phyloP scores from a whole-genome alignment of 2,113 vertebrate species.

The Sigmodon hispidus region DNA sequence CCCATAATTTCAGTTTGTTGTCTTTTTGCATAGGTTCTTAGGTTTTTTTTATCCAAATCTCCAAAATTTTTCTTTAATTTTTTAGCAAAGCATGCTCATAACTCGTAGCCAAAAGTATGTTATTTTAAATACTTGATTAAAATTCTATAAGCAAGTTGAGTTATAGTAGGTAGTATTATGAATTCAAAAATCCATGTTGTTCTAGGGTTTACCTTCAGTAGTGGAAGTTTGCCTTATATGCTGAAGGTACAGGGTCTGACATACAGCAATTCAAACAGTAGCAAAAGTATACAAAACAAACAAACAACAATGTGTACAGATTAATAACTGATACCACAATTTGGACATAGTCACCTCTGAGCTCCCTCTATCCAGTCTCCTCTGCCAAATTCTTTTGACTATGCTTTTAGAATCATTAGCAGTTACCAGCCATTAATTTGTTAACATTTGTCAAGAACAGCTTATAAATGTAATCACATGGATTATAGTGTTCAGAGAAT shows the following conservation, averaged over 20 bases:
- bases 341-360: background rate
- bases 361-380: fast-evolving
- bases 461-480: constrained; percentile 27
- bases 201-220: background rate
- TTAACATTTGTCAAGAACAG: background rate
- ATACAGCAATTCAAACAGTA: background rate
- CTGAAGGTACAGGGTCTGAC: background rate
- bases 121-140: constrained; percentile 20
- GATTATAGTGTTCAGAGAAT: background rate
- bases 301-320: background rate
- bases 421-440: background rate
- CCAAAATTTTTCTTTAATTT: constrained; percentile 42
- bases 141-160: constrained; percentile 7
- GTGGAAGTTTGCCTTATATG: background rate
- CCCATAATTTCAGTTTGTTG: background rate
- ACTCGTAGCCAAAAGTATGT: constrained; percentile 6
- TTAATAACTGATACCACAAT: background rate
- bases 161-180: background rate
- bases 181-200: background rate
- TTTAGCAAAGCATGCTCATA: background rate
- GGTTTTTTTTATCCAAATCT: background rate
- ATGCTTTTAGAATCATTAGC: background rate
- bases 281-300: background rate
- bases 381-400: background rate
- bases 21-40: constrained; percentile 27